Percentiles rank a stretch among this genome's conserved stretches.
Conservation (phyloP, 2,113 vertebrate species). For the Stomatorhinus ivindoensis region DNA sequence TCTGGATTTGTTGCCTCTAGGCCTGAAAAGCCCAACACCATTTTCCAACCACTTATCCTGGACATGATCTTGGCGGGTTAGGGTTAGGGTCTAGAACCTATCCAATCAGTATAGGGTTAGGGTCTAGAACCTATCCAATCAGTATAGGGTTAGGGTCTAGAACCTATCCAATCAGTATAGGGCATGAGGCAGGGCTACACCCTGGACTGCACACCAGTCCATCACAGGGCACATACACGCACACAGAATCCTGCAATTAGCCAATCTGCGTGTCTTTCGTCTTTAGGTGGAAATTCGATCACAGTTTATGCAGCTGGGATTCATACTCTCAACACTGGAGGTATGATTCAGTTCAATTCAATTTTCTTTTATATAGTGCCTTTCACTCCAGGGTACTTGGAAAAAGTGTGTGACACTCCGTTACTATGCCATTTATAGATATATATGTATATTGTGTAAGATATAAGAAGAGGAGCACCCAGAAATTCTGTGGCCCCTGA, state of each 20-base stretch:
- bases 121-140: not conserved
- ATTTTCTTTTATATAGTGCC: not conserved
- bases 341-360: not conserved
- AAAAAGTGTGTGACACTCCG: not conserved
- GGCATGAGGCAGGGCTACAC: not conserved
- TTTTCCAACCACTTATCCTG: not conserved
- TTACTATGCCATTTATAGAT: not conserved
- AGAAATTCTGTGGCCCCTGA: no score
- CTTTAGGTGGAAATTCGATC: not conserved
- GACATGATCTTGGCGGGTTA: not conserved
- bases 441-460: not conserved
- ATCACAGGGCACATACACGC: not conserved
- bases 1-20: not conserved
- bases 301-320: not conserved
- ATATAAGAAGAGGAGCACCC: not conserved
- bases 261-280: not conserved
- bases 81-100: not conserved
- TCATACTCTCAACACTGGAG: not conserved
- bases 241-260: not conserved
- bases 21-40: not conserved
- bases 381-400: not conserved
- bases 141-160: not conserved
- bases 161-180: not conserved
- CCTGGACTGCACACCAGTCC: not conserved
- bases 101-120: no score